Evolutionary conservation across 1,140 invertebrate genomes (phyloP), one percentile per base, ranked within the genome.

Genomic region (Cryptotermes secundus): DNA sequence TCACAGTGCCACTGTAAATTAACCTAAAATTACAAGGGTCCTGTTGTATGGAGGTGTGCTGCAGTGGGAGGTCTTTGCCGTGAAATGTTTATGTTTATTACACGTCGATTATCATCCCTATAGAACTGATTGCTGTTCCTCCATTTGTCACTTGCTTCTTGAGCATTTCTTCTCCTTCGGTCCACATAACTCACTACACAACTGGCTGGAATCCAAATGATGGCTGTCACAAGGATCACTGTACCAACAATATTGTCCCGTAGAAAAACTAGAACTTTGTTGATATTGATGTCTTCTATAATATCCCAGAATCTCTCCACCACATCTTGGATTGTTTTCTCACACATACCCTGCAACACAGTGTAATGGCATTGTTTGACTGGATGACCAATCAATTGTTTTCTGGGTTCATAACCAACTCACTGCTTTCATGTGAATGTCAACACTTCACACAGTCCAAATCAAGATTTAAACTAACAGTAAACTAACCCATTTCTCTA

Each of bases 301-400:
- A 98, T 97, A 88, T 98, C 97, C 97, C 97, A 98, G 89, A 98
- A 97, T 82, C 97, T 92, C 89, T 98, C 96, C 10, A 98, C 96
- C 22, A 98, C 96, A 88, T 98, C 97, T 89, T 98, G 96, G 85
- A 98, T 96, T 3, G 97, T 98, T 90, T 98, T 97, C 88, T 98
- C 96, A 88, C 97, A 98, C 3, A 96, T 92, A n/a, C 97, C 96
- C 96, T 97, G 87, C 9, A 90, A 89, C 26, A 59, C n/a, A 72
- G 16, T 4, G 19, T 49, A 49, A 22, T 22, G 16, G 38, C 9
- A 14, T 42, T 9, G 38, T 42, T 85, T 80, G 38, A 83, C n/a
- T 86, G 79, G 34, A 19, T 3, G n/a, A 31, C 10, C 0, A 4
- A 79, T 4, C n/a, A 45, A n/a, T 82, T 82, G 72, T n/a, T 79